phyloP scores from a whole-genome alignment of 92 coral and sea anemone genomes.

The Parazoanthus darwini region DNA sequence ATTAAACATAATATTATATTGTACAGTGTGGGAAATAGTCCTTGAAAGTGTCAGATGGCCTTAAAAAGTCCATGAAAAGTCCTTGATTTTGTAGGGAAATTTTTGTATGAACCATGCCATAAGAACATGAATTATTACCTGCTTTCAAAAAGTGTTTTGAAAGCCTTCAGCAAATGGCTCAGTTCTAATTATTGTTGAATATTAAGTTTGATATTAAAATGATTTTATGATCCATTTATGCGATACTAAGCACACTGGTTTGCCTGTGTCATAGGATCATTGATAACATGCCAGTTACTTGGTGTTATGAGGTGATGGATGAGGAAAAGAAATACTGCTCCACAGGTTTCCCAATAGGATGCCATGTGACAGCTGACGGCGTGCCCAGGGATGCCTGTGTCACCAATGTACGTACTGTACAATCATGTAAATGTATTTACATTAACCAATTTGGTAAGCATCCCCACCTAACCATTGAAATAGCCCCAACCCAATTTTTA shows the following conservation, averaged over 20 bases:
- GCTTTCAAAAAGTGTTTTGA: not conserved
- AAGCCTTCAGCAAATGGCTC: no score
- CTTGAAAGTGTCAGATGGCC: no score
- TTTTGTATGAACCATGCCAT: no score
- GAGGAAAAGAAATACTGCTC: slow-evolving; percentile 81
- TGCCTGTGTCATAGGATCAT: slow-evolving; percentile 74
- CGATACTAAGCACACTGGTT: not conserved
- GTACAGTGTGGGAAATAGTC: no score
- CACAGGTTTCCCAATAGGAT: slow-evolving; percentile 97
- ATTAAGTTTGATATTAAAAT: no score
- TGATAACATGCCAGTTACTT: slow-evolving; percentile 98
- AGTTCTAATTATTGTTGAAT: no score
- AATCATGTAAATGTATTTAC: not conserved
- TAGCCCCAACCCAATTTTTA: no score
- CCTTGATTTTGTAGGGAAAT: no score
- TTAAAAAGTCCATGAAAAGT: no score
- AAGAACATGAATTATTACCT: not conserved
- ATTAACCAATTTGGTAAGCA: no score
- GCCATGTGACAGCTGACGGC: slow-evolving; percentile 85
- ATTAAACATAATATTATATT: no score
- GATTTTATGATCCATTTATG: not conserved
- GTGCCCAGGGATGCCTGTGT: slow-evolving; percentile 92
- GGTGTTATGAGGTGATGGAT: slow-evolving; percentile 95
- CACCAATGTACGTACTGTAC: slow-evolving; percentile 65
- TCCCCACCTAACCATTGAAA: no score